A percentile compares a stretch with the other conserved stretches of the same genome.
Evolutionary conservation across 2,888 invertebrate genomes (phyloP).

Genomic region (Coenonympha glycerion): DNA sequence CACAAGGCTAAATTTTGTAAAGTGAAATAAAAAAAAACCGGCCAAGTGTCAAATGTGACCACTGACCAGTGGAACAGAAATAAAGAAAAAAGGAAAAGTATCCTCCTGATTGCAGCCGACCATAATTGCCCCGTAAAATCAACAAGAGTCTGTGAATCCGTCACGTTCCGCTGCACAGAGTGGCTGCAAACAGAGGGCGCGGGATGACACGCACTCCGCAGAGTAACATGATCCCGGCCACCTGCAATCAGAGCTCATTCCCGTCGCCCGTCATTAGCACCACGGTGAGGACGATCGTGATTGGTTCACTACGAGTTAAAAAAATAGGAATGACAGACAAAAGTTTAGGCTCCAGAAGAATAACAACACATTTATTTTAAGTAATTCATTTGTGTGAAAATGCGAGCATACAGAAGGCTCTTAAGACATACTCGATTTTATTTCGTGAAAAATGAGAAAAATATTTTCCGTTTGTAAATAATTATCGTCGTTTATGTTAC

Average conservation of each 20-base stretch:
- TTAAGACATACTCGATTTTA: too few relatives aligned
- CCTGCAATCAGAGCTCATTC: conserved; percentile 33
- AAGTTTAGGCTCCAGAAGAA: too few relatives aligned
- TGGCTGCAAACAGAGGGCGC: not conserved
- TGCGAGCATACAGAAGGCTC: too few relatives aligned
- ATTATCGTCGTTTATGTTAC: too few relatives aligned
- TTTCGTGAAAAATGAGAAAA: too few relatives aligned
- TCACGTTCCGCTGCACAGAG: not conserved
- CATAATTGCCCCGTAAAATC: not conserved
- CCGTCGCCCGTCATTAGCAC: conserved; percentile 38
- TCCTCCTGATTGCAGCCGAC: not conserved
- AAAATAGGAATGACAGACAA: not conserved
- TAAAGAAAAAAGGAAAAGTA: not conserved
- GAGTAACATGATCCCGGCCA: conserved; percentile 26
- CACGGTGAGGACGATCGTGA: conserved; percentile 29
- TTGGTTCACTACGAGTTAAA: conserved; percentile 21
- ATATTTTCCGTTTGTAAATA: too few relatives aligned
- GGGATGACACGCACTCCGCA: conserved; percentile 15
- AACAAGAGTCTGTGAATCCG: conserved; percentile 1
- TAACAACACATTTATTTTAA: too few relatives aligned
- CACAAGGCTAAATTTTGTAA: too few relatives aligned
- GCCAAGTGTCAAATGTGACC: too few relatives aligned
- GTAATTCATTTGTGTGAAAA: too few relatives aligned
- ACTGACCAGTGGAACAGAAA: not conserved
- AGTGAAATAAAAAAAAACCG: too few relatives aligned